phyloP scores from a whole-genome alignment of 2,888 invertebrate species.

The Anoplius nigerrimus region DNA sequence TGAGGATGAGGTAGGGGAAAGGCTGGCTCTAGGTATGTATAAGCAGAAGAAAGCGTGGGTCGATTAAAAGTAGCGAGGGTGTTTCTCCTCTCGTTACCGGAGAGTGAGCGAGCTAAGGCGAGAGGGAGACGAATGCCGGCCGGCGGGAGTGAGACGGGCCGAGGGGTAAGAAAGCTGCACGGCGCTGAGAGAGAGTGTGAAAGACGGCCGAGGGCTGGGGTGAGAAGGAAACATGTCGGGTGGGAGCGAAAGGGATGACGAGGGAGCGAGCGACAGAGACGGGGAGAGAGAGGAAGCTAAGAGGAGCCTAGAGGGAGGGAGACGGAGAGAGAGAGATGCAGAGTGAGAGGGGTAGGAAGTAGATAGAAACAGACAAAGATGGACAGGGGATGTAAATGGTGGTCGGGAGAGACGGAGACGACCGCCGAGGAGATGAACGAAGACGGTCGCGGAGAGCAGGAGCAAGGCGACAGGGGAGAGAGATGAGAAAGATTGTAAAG shows the following conservation, averaged over 20 bases:
- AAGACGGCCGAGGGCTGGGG: background rate
- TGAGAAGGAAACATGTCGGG: too few species aligned
- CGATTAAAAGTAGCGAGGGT: constrained; percentile 76
- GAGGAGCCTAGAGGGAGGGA: constrained; percentile 18
- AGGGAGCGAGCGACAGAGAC: constrained; percentile 50
- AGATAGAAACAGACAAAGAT: constrained; percentile 32
- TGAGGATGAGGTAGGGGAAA: constrained; percentile 47
- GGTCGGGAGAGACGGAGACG: constrained; percentile 40
- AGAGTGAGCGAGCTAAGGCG: constrained; percentile 55
- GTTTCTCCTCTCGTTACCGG: constrained; percentile 75
- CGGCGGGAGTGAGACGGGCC: constrained; percentile 30
- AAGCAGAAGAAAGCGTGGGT: constrained; percentile 75
- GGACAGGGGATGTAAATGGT: constrained; percentile 28
- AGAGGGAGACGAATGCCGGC: constrained; percentile 42
- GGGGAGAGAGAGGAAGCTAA: constrained; percentile 34
- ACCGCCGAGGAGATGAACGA: constrained; percentile 34
- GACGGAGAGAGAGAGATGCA: constrained; percentile 30
- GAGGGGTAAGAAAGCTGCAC: constrained; percentile 23
- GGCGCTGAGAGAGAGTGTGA: too few species aligned
- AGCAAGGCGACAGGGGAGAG: constrained; percentile 48
- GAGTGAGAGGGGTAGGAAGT: constrained; percentile 20
- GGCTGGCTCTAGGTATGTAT: constrained; percentile 69
- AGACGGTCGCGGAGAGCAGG: constrained; percentile 19
- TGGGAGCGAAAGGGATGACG: constrained; percentile 7
- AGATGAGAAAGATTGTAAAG: constrained; percentile 49